Evolutionary conservation across 1,140 invertebrate genomes (phyloP), one percentile per base, ranked within the genome.

Genomic region (Apis laboriosa): DNA sequence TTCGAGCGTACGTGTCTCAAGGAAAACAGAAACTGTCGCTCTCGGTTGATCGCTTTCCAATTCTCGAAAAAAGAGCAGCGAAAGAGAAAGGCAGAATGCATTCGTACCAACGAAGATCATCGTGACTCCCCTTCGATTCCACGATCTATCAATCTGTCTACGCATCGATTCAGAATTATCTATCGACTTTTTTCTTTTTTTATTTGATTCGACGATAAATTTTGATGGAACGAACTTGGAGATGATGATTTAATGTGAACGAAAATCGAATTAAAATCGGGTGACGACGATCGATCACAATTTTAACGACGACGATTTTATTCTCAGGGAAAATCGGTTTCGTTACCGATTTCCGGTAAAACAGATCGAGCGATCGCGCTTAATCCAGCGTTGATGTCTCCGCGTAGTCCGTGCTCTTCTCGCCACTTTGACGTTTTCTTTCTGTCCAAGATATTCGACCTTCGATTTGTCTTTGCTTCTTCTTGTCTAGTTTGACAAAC

Each of bases 41-140:
- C 60, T 80, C 71, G 71, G 49, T 75, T 71, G 53, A 74, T 64
- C 71, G 79, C 71, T 80, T 80, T 77, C 64, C 64, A 68, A 77
- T 68, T 19, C n/a, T 64, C 49, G 51, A 55, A 58, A 58, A 28
- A 56, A n/a, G 24, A 15, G 28, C 53, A 55, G 12, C 56, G 19
- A 43, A 4, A 43, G 13, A 28, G 13, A 64, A 24, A 28, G 28
- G 53, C 1, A 71, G 64, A 77, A 0, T 19, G 28, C 24, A 21
- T 67, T 34, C 28, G 58, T 34, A 60, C 1, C 49, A 49, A 74
- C 1, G 17, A 24, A 49, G 17, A 63, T 28, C 12, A 55, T 66
- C 55, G 19, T 53, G 24, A 73, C 58, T 67, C 61, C 61, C 74
- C 60, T 76, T 66, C 49, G 61, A 66, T 28, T 34, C 34, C 34